Percentiles rank a stretch among this genome's conserved stretches.
phyloP scores from a whole-genome alignment of 2,888 invertebrate genomes.

The Trachelus troglodyta region DNA sequence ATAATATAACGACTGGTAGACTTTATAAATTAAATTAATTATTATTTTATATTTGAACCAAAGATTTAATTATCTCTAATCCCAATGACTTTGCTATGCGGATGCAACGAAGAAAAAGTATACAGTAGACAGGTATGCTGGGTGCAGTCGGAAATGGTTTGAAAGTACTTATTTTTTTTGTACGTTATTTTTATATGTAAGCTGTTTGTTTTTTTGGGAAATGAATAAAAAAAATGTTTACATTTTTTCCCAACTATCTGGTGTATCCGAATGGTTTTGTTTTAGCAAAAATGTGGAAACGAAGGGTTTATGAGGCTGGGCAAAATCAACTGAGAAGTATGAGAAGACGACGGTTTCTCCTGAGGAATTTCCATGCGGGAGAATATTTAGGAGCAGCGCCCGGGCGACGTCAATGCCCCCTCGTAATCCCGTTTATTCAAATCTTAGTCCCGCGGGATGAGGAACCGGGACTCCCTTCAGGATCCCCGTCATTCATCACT shows the following conservation, averaged over 20 bases:
- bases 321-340: neutral
- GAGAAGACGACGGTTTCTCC: neutral
- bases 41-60: neutral
- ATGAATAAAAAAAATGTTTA: too few relatives aligned
- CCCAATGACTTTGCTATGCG: neutral
- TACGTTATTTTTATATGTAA: too few relatives aligned
- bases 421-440: slow-evolving; percentile 7
- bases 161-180: neutral
- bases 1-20: neutral
- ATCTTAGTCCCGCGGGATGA: neutral
- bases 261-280: neutral
- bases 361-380: neutral
- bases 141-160: neutral
- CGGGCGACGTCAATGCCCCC: neutral
- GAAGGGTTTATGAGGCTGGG: neutral
- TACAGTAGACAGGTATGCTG: neutral
- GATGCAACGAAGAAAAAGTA: neutral
- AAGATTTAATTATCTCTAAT: neutral
- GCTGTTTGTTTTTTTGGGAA: too few relatives aligned
- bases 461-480: neutral
- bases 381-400: neutral
- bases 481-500: slow-evolving; percentile 2
- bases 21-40: neutral
- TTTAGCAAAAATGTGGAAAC: neutral
- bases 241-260: neutral